These are phyloP conservation scores for Hartigia nigra DNA, from an alignment of 2,888 invertebrate genomes.

Conservation along the genomic window DNA sequence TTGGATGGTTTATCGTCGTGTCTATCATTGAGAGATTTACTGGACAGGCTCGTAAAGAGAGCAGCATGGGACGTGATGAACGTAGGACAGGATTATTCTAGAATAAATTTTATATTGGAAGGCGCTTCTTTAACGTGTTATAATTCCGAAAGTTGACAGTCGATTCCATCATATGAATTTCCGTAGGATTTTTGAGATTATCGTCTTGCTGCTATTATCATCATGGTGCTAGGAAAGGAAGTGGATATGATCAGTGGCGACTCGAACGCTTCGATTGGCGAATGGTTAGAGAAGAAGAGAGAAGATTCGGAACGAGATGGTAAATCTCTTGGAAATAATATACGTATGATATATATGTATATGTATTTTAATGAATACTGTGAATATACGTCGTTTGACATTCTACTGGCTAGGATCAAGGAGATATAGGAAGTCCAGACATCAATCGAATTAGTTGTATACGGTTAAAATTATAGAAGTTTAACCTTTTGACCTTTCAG, in stretches of 20 bases:
- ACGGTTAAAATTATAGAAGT: background rate
- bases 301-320: constrained; percentile 40
- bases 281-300: constrained; percentile 50
- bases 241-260: constrained; percentile 34
- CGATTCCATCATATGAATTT: background rate
- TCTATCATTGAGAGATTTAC: background rate
- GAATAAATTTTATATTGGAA: background rate
- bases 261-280: constrained; percentile 41
- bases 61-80: background rate
- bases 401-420: background rate
- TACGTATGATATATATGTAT: background rate
- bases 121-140: background rate
- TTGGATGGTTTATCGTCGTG: background rate
- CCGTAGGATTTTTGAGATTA: background rate
- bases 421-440: background rate
- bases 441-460: background rate
- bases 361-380: background rate
- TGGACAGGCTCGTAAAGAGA: background rate
- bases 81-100: background rate
- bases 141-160: background rate
- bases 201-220: background rate
- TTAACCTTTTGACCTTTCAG: constrained; percentile 64
- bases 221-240: constrained; percentile 49
- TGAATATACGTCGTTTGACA: background rate
- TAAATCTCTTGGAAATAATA: constrained; percentile 32